Percentiles rank a stretch among this genome's conserved stretches.
Evolutionary conservation across 2,113 vertebrate genomes (phyloP).

Genomic region (Rhabdomys dilectus): DNA sequence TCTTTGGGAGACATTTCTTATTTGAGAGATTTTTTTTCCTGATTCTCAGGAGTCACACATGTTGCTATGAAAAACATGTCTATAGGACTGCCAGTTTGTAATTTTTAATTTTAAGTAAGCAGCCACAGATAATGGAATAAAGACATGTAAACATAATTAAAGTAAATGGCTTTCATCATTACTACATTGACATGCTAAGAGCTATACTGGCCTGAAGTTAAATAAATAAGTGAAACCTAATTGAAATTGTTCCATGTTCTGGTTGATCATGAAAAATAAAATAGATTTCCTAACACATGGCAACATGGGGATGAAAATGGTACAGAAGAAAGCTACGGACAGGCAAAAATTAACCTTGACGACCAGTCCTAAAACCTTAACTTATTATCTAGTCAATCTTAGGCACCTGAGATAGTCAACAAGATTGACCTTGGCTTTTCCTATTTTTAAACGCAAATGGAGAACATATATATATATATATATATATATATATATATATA

Average conservation of each 20-base stretch:
- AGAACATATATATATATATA: neutral
- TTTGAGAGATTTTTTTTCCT: constrained; percentile 45
- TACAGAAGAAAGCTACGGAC: neutral
- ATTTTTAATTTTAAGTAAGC: constrained; percentile 78
- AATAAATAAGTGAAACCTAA: constrained; percentile 34
- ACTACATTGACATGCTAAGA: constrained; percentile 70
- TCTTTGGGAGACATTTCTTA: constrained; percentile 63
- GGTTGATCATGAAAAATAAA: constrained; percentile 11
- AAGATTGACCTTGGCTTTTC: neutral
- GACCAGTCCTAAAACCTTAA: neutral
- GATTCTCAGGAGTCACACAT: constrained; percentile 75
- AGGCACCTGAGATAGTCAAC: neutral
- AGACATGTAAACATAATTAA: constrained; percentile 64
- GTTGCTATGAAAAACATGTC: constrained; percentile 72
- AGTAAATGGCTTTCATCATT: constrained; percentile 68
- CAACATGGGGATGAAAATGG: neutral
- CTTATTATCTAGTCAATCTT: neutral
- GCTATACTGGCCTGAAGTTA: constrained; percentile 73
- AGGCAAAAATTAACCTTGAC: neutral
- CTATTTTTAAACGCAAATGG: neutral
- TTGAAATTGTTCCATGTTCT: constrained; percentile 31
- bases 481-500: neutral
- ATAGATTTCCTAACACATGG: constrained; percentile 35
- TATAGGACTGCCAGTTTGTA: constrained; percentile 30
- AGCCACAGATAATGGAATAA: constrained; percentile 61